Evolutionary conservation across 2,888 invertebrate genomes (phyloP).

Genomic region (Drosophila villosipedis): DNA sequence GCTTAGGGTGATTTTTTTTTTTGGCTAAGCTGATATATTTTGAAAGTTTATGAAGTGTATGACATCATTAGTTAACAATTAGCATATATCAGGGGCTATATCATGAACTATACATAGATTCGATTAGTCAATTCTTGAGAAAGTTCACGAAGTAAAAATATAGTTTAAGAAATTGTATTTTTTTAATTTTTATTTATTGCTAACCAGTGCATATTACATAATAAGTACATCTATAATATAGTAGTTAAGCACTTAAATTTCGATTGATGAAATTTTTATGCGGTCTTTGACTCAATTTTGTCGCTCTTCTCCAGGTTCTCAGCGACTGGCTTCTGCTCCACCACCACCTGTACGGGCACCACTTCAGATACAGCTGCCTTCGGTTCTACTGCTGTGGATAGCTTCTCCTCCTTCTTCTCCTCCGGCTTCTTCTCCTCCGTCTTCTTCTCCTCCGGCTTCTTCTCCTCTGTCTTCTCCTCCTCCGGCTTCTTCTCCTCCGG

Average conservation of each 20-base stretch:
- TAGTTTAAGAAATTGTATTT: background rate
- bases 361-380: constrained; percentile 32
- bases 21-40: background rate
- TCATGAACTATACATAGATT: constrained; percentile 13
- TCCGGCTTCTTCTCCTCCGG: constrained; percentile 1
- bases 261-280: constrained; percentile 31
- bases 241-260: constrained; percentile 30
- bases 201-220: constrained; percentile 16
- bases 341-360: constrained; percentile 54
- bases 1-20: background rate
- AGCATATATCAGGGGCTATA: constrained; percentile 23
- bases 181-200: constrained; percentile 28
- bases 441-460: constrained; percentile 5
- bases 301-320: constrained; percentile 35
- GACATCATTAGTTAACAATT: constrained; percentile 44
- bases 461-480: constrained; percentile 1
- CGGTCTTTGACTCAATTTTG: constrained; percentile 41
- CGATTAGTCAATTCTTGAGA: background rate
- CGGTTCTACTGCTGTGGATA: background rate
- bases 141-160: background rate
- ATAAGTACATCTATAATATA: constrained; percentile 45
- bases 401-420: background rate
- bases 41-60: constrained; percentile 16
- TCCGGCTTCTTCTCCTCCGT: constrained; percentile 5
- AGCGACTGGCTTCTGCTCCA: constrained; percentile 33